A percentile compares a stretch with the other conserved stretches of the same genome.
phyloP scores from a whole-genome alignment of 2,113 vertebrate species.

The Strix aluco region DNA sequence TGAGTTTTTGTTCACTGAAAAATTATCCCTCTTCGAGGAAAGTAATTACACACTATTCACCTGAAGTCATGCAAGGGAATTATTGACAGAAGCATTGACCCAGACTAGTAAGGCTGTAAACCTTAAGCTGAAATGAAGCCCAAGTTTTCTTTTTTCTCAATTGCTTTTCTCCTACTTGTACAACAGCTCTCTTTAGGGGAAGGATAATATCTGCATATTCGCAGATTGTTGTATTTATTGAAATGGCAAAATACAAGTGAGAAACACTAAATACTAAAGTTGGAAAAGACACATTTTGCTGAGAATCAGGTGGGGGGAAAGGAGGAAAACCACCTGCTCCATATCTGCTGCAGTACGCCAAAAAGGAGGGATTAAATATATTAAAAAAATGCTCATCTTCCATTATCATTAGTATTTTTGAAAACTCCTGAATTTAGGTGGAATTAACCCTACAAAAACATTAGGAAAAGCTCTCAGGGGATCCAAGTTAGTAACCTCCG shows the following conservation, averaged over 20 bases:
- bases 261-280: not conserved
- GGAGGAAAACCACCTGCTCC: not conserved
- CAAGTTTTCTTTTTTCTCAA: not conserved
- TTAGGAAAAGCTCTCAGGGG: not conserved
- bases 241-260: not conserved
- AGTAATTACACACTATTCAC: not conserved
- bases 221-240: not conserved
- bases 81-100: not conserved
- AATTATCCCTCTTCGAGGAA: not conserved
- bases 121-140: not conserved
- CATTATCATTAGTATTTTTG: not conserved
- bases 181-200: not conserved
- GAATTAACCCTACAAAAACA: not conserved
- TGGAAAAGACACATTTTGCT: not conserved
- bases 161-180: not conserved
- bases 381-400: not conserved
- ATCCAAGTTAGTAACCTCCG: not conserved
- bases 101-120: not conserved
- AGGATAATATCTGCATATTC: not conserved
- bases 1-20: not conserved
- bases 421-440: not conserved
- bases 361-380: not conserved
- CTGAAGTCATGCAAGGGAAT: not conserved
- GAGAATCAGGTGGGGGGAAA: not conserved
- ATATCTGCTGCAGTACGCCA: not conserved